Conservation (phyloP, 2,888 invertebrate species). For the Notodonta ziczac region DNA sequence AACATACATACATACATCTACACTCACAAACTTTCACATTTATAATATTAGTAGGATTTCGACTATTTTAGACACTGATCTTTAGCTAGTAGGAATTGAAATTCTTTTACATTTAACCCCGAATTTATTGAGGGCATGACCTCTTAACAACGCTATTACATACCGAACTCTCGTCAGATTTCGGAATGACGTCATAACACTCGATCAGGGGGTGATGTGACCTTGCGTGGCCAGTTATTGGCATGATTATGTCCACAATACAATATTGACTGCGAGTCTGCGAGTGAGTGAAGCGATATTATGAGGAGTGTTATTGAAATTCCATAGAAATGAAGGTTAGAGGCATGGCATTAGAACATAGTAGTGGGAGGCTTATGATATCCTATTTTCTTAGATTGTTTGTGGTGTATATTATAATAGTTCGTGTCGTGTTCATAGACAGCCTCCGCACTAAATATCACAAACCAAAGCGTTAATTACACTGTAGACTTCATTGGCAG, state of each 20-base stretch:
- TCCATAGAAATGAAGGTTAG: not conserved
- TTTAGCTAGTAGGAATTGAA: too few species aligned
- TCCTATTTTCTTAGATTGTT: too few species aligned
- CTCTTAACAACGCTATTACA: constrained; percentile 2
- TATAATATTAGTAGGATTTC: too few species aligned
- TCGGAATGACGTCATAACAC: constrained; percentile 1
- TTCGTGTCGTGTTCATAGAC: too few species aligned
- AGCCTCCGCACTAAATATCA: too few species aligned
- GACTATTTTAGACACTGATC: too few species aligned
- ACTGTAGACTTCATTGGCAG: too few species aligned
- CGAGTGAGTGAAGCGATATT: not conserved
- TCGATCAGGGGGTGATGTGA: not conserved
- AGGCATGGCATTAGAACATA: not conserved
- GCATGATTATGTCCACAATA: not conserved
- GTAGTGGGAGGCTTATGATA: not conserved
- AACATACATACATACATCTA: too few species aligned
- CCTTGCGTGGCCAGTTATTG: not conserved
- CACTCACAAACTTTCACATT: too few species aligned
- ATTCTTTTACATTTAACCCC: not conserved
- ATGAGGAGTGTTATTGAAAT: not conserved
- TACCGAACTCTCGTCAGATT: not conserved
- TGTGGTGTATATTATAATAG: too few species aligned
- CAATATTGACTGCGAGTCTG: not conserved
- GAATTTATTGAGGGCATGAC: not conserved
- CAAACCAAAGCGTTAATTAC: too few species aligned